A percentile compares a stretch with the other conserved stretches of the same genome.
phyloP scores from a whole-genome alignment of 2,113 vertebrate species.

The Arothron firmamentum region DNA sequence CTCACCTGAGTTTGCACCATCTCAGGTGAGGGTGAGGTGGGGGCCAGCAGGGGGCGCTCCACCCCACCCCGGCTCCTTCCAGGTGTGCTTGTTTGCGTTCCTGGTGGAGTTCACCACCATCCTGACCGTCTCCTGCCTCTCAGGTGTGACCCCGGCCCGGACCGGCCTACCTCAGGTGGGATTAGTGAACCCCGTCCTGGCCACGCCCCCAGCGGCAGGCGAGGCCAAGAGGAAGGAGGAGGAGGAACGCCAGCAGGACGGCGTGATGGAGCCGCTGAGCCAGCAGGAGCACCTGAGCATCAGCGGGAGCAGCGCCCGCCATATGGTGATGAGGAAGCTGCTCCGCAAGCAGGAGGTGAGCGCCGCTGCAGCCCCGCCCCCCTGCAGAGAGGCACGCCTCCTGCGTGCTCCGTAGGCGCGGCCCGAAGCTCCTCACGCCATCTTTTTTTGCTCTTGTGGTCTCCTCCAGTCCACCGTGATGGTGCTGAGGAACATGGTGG shows the following conservation, averaged over 20 bases:
- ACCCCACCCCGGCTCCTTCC: no score
- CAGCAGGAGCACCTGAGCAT: conserved; percentile 95
- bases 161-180: conserved; percentile 86
- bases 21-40: no score
- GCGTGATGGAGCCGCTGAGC: conserved; percentile 83
- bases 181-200: conserved; percentile 87
- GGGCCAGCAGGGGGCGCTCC: background rate
- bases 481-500: conserved; percentile 95
- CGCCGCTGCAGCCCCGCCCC: no score
- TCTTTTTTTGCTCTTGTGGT: no score
- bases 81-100: no score
- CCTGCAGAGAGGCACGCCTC: no score
- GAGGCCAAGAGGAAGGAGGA: conserved; percentile 73
- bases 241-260: conserved; percentile 76
- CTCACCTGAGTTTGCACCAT: no score
- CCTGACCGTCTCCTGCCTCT: background rate
- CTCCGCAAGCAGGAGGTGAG: conserved; percentile 50
- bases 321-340: conserved; percentile 70
- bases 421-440: no score
- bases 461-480: conserved; percentile 85
- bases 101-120: no score
- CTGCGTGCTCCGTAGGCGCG: no score
- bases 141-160: conserved; percentile 86
- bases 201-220: conserved; percentile 79
- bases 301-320: conserved; percentile 86